Percentiles rank a stretch among this genome's conserved stretches.
Conservation (phyloP, 2,888 invertebrate genomes). For the Drosophila ezoana region DNA sequence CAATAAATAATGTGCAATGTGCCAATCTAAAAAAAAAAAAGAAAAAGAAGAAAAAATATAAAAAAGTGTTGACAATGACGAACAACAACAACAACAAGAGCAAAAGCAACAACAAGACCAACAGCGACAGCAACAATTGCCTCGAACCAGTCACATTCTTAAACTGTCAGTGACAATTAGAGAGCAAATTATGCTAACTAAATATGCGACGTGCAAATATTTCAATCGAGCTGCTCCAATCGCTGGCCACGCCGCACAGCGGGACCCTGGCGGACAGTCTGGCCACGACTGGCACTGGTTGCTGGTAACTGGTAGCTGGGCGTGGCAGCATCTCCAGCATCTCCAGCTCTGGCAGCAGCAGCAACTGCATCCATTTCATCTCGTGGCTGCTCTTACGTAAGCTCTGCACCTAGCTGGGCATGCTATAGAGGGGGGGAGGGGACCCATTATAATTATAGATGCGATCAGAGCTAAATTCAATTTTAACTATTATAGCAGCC, state of each 20-base stretch:
- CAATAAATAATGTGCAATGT: conserved; percentile 54
- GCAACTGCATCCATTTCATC: conserved; percentile 11
- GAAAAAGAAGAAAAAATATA: not conserved
- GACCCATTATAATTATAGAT: conserved; percentile 18
- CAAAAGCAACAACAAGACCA: conserved; percentile 9
- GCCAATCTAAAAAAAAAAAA: conserved; percentile 31
- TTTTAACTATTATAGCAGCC: conserved; percentile 15
- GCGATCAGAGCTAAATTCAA: conserved; percentile 26
- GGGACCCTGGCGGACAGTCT: conserved; percentile 11
- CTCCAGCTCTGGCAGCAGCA: too few species aligned
- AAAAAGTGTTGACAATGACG: conserved; percentile 53
- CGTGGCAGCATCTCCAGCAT: conserved; percentile 26
- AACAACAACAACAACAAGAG: conserved; percentile 32
- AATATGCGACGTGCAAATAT: conserved; percentile 61
- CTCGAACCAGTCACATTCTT: conserved; percentile 63
- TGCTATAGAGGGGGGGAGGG: not conserved
- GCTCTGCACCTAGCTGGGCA: conserved; percentile 6
- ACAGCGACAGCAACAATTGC: conserved; percentile 13
- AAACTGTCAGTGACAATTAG: conserved; percentile 71
- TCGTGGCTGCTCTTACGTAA: conserved; percentile 20
- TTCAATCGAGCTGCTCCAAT: conserved; percentile 25
- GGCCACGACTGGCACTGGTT: conserved; percentile 9
- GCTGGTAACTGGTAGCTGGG: conserved; percentile 26
- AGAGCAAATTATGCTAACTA: conserved; percentile 78
- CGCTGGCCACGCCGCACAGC: conserved; percentile 15